phyloP scores from a whole-genome alignment of 2,797 vertebrate genomes.

The Melanotaenia boesemani region DNA sequence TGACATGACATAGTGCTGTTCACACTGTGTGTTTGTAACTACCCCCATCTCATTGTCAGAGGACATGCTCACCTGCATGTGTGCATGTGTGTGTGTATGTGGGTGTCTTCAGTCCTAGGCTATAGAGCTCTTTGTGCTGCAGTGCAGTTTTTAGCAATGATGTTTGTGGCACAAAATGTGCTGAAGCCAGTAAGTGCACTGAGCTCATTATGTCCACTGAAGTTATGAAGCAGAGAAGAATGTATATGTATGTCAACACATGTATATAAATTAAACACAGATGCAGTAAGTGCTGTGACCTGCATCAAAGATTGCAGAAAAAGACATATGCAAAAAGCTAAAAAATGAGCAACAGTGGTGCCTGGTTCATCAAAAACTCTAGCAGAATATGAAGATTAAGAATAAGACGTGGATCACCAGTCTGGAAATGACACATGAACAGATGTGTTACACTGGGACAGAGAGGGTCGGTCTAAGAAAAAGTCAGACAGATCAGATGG shows the following conservation, averaged over 20 bases:
- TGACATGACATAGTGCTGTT: constrained; percentile 34
- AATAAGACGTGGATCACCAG: constrained; percentile 32
- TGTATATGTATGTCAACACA: constrained; percentile 10
- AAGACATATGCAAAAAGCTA: constrained; percentile 7
- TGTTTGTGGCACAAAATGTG: constrained; percentile 50
- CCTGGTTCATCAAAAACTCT: constrained; percentile 27
- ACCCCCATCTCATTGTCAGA: constrained; percentile 7
- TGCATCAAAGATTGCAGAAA: constrained; percentile 53
- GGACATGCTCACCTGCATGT: constrained; percentile 22
- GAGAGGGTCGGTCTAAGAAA: constrained; percentile 16
- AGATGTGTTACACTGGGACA: constrained; percentile 32
- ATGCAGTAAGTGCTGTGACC: constrained; percentile 51
- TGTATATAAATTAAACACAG: constrained; percentile 37
- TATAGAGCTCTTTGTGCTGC: constrained; percentile 2
- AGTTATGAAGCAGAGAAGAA: constrained; percentile 8
- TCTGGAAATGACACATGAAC: constrained; percentile 46
- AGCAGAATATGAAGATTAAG: constrained; percentile 4
- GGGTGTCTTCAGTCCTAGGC: constrained; percentile 13
- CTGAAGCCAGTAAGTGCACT: constrained; percentile 46
- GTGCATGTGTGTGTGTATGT: constrained; percentile 12
- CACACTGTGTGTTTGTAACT: constrained; percentile 12
- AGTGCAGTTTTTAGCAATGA: constrained; percentile 29
- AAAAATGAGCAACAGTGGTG: constrained; percentile 38
- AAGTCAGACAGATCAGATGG: constrained; percentile 41
- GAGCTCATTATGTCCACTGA: constrained; percentile 5